These are phyloP conservation scores for Diarsia dahlii DNA, from an alignment of 2,888 invertebrate genomes.

Conservation along the genomic window DNA sequence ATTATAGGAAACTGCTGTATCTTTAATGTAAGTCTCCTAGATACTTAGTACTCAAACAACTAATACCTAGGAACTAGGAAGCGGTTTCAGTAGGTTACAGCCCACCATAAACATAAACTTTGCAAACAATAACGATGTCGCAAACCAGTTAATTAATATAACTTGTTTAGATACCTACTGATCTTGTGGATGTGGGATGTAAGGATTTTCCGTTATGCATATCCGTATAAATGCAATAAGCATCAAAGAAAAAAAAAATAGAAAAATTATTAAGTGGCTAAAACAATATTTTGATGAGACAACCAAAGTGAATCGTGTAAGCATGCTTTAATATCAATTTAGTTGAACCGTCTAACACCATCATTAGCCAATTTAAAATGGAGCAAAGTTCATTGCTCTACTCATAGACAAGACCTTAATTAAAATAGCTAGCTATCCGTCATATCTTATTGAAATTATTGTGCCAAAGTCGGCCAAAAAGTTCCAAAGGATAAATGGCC, in stretches of 20 bases:
- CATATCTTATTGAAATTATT: conserved; percentile 30
- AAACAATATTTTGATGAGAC: not conserved
- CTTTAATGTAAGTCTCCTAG: not conserved
- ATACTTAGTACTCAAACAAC: conserved; percentile 1
- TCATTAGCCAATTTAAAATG: not conserved
- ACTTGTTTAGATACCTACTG: conserved; percentile 53
- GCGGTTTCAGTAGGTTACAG: conserved; percentile 58
- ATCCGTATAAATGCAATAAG: conserved; percentile 40
- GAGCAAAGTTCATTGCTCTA: conserved; percentile 29
- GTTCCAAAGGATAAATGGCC: conserved; percentile 18
- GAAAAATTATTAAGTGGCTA: not conserved
- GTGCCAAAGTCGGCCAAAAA: conserved; percentile 27
- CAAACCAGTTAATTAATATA: conserved; percentile 60
- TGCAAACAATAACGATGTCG: conserved; percentile 61
- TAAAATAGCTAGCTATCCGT: conserved; percentile 16
- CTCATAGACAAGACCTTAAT: conserved; percentile 22
- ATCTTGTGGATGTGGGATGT: conserved; percentile 58
- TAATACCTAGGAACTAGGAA: conserved; percentile 68
- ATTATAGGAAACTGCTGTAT: not conserved
- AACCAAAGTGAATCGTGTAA: not conserved
- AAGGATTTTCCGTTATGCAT: conserved; percentile 57
- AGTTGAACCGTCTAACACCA: not conserved
- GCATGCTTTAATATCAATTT: not conserved
- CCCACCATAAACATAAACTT: conserved; percentile 58
- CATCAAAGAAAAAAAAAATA: not conserved